Evolutionary conservation across 2,113 vertebrate species (phyloP).

Genomic region (Bucco capensis): DNA sequence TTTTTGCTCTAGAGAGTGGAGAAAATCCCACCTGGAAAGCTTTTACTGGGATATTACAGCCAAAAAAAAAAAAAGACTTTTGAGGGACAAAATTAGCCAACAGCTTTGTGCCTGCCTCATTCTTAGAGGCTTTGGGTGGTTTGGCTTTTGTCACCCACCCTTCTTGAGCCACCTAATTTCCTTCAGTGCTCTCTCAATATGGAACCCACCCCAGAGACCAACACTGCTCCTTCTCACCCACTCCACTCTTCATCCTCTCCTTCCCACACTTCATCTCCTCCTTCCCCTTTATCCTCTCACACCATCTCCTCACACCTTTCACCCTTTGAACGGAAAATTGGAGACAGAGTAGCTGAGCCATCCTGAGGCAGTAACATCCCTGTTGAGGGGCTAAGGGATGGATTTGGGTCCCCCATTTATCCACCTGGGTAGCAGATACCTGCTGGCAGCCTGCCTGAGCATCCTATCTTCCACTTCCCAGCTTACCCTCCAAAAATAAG

Average conservation of each 20-base stretch:
- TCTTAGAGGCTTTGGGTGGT: background rate
- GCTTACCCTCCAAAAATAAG: background rate
- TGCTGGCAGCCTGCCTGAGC: background rate
- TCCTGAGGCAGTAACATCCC: fast-evolving
- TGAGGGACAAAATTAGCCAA: background rate
- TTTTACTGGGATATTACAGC: background rate
- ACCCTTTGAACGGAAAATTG: background rate
- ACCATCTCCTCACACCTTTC: background rate
- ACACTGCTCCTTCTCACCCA: background rate
- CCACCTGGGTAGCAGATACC: background rate
- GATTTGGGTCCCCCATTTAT: background rate
- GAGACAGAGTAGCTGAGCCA: no score
- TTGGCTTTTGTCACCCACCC: no score
- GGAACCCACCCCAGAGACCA: no score
- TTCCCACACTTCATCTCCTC: background rate
- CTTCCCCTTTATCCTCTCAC: background rate
- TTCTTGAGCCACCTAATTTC: no score
- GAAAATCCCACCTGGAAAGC: background rate
- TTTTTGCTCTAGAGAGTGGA: background rate
- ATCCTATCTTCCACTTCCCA: background rate
- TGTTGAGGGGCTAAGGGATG: background rate
- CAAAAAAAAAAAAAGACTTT: background rate
- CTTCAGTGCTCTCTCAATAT: no score
- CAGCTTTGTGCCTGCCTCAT: background rate
- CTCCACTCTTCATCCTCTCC: background rate